A percentile compares a stretch with the other conserved stretches of the same genome.
phyloP scores from a whole-genome alignment of 64 coral and sea anemone species.

The Montipora foliosa region DNA sequence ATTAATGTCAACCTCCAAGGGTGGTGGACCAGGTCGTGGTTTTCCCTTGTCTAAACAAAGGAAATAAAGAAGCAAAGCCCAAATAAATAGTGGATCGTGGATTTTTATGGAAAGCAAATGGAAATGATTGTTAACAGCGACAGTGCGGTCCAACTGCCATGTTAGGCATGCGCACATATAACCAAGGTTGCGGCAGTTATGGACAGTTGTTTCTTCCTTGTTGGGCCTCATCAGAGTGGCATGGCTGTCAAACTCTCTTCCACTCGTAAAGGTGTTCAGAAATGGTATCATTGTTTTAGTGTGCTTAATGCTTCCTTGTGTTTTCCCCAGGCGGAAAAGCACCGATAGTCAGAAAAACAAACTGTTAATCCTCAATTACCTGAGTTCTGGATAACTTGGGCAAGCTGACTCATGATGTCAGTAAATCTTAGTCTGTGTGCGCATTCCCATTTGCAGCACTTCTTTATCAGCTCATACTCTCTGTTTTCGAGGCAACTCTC shows the following conservation, averaged over 20 bases:
- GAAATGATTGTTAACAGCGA: no score
- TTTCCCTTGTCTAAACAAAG: background rate
- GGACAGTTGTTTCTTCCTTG: no score
- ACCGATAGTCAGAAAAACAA: background rate
- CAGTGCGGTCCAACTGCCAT: no score
- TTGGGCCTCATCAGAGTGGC: no score
- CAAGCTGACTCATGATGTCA: background rate
- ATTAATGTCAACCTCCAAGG: background rate
- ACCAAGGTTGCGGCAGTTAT: no score
- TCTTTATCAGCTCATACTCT: slow-evolving; percentile 11
- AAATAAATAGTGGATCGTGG: background rate
- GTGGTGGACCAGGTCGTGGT: background rate
- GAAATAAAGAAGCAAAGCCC: background rate
- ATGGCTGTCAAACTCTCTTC: no score
- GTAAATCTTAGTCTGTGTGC: background rate
- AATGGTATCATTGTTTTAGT: no score
- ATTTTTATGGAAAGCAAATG: no score
- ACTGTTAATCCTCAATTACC: background rate
- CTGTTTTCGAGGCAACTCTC: background rate
- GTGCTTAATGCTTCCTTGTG: no score
- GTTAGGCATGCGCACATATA: no score
- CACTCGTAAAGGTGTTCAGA: no score
- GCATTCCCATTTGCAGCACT: background rate
- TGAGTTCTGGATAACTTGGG: background rate
- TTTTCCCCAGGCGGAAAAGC: no score